phyloP scores from a whole-genome alignment of 1,140 invertebrate species.

The Daktulosphaira vitifoliae region DNA sequence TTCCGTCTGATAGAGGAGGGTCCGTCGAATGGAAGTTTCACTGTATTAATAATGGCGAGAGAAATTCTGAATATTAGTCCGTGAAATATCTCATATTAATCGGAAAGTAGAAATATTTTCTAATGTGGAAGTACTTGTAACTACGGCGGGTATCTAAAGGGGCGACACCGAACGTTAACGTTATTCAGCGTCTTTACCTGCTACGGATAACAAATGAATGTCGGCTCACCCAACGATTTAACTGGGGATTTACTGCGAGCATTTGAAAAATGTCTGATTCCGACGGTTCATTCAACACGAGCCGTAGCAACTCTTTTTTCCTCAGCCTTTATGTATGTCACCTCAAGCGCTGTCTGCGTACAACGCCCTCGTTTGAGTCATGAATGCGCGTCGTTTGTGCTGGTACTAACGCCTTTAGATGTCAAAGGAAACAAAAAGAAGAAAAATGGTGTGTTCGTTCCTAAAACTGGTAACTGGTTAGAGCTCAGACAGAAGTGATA shows the following conservation, averaged over 20 bases:
- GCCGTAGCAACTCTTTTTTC: neutral
- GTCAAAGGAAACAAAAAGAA: slow-evolving; percentile 5
- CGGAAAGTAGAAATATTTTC: slow-evolving; percentile 2
- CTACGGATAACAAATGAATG: slow-evolving; percentile 11
- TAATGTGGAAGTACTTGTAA: neutral
- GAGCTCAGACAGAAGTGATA: no score
- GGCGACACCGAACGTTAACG: neutral
- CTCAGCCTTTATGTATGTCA: neutral
- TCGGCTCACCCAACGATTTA: slow-evolving; percentile 2
- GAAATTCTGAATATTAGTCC: no score
- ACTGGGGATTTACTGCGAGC: neutral
- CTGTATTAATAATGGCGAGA: no score
- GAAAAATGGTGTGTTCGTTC: neutral
- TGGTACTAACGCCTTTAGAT: neutral
- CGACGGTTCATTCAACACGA: neutral
- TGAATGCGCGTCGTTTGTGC: no score
- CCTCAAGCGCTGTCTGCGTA: neutral
- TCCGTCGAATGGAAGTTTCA: no score
- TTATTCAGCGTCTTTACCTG: neutral
- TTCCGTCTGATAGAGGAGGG: no score
- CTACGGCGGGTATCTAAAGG: neutral
- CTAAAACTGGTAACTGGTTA: no score
- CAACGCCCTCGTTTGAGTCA: no score
- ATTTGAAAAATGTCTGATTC: slow-evolving; percentile 21
- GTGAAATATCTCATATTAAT: no score